A percentile compares a stretch with the other conserved stretches of the same genome.
Conservation (phyloP, 2,888 invertebrate genomes). For the Lacanobia wlatinum region DNA sequence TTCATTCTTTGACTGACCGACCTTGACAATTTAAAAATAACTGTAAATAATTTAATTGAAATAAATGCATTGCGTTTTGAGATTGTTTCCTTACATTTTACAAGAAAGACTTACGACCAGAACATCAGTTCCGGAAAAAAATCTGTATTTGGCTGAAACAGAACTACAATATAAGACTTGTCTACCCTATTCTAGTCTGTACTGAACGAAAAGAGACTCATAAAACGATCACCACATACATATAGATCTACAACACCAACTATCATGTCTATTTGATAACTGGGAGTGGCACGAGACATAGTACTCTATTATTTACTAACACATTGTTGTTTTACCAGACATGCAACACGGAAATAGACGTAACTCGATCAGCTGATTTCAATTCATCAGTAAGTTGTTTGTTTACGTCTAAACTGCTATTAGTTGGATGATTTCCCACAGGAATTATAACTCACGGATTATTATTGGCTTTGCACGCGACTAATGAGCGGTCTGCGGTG, state of each 20-base stretch:
- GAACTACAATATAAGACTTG: neutral
- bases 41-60: too few species aligned
- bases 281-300: neutral
- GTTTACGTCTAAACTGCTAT: conserved; percentile 31
- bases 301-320: conserved; percentile 41
- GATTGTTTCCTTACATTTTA: neutral
- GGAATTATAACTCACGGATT: conserved; percentile 32
- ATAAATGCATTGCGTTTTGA: too few species aligned
- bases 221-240: neutral
- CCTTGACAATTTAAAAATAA: too few species aligned
- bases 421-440: conserved; percentile 40
- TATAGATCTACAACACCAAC: neutral
- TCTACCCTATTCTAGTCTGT: neutral
- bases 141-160: conserved; percentile 1
- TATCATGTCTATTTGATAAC: neutral
- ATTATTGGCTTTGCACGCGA: conserved; percentile 38
- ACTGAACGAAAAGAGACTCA: neutral
- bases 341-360: conserved; percentile 39
- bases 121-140: neutral
- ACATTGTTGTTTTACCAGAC: conserved; percentile 3
- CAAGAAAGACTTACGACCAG: neutral
- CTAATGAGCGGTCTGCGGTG: conserved; percentile 22
- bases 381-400: conserved; percentile 50
- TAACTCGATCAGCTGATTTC: conserved; percentile 33
- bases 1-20: too few species aligned